Percentiles rank a stretch among this genome's conserved stretches.
phyloP scores from a whole-genome alignment of 2,113 vertebrate genomes.

The Antigone vipio region DNA sequence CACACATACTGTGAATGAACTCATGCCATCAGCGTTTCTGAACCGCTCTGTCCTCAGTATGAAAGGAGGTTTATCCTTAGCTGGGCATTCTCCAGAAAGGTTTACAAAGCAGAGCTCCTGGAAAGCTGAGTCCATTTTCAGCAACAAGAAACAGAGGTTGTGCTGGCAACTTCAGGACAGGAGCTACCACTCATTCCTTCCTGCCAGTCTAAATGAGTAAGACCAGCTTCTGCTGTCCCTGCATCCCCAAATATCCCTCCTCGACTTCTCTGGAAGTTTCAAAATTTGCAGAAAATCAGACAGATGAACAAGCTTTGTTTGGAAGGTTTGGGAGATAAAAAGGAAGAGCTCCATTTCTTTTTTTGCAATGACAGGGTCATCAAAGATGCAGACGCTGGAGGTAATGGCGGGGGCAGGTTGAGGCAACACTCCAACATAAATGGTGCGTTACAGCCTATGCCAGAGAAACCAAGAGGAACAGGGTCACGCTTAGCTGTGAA shows the following conservation, averaged over 20 bases:
- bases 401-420: not conserved
- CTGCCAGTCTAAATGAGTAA: not conserved
- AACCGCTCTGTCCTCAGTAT: not conserved
- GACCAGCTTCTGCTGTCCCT: not conserved
- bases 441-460: not conserved
- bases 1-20: rapidly evolving
- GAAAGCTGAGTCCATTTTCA: not conserved
- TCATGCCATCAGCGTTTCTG: not conserved
- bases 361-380: not conserved
- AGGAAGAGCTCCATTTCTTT: not conserved
- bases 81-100: rapidly evolving
- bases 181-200: not conserved
- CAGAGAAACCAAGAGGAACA: not conserved
- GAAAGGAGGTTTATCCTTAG: not conserved
- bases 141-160: not conserved
- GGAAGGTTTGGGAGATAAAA: not conserved
- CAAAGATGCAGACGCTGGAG: not conserved
- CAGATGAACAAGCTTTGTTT: not conserved
- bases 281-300: not conserved
- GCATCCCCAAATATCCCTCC: not conserved
- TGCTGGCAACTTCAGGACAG: not conserved
- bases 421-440: not conserved
- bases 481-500: not conserved
- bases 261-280: not conserved
- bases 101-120: not conserved